phyloP scores from a whole-genome alignment of 2,113 vertebrate species.

The Chiloscyllium plagiosum region DNA sequence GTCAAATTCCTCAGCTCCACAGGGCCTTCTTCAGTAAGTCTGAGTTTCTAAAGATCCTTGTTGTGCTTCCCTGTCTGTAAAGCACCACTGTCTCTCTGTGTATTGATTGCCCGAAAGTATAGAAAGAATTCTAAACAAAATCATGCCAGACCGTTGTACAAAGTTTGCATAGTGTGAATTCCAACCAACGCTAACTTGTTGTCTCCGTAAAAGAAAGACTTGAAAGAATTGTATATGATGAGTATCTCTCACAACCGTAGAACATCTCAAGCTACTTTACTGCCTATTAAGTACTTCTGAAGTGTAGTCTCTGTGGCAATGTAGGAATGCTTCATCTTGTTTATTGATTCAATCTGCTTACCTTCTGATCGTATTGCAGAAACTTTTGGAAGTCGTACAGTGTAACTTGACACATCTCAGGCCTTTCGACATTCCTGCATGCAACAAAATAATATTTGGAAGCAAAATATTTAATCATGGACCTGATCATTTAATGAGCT shows the following conservation, averaged over 20 bases:
- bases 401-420: conserved; percentile 71
- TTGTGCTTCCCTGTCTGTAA: neutral
- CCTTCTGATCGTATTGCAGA: conserved; percentile 77
- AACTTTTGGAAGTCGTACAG: conserved; percentile 81
- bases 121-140: neutral
- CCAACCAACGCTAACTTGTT: neutral
- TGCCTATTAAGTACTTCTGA: neutral
- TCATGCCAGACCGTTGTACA: neutral
- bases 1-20: neutral
- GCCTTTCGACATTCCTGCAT: conserved; percentile 70
- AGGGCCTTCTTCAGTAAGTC: neutral
- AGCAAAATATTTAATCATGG: neutral
- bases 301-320: neutral
- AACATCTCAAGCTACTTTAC: neutral
- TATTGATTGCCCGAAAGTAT: neutral
- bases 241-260: neutral
- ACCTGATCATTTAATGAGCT: neutral
- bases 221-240: neutral
- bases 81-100: neutral
- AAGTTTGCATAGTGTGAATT: neutral
- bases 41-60: neutral
- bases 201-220: neutral
- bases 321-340: neutral
- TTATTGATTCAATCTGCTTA: conserved; percentile 41
- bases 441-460: neutral